Base-by-base conservation (phyloP, 2,797 vertebrate species). In the Melanotaenia trifasciata region DNA sequence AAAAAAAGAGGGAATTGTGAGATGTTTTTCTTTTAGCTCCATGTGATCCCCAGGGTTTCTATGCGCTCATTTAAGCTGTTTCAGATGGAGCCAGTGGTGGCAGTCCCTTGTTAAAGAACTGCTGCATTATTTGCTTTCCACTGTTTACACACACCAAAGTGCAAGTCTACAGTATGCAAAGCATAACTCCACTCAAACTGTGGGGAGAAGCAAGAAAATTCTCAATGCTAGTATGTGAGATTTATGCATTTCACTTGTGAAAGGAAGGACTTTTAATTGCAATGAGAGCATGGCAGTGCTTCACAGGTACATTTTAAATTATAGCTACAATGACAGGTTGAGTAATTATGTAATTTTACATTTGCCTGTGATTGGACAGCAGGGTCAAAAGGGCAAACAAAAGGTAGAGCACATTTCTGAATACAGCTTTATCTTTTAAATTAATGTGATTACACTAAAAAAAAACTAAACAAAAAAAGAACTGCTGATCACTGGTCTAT, bases 371-470 rank as follows among this genome's bases (percentile, higher is more conserved):
- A 75, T 75, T 64, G 70, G 58, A 76, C 72, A 62, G 24, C 50
- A 58, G 50, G 60, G 78, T 80, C 76, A 84, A 72, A 75, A 54
- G 65, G 20, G 35, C 20, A 40, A 51, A 75, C 24, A 72, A 60
- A 74, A 70, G 33, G 38, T 38, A 74, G 54, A 56, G 60, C 58
- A 51, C 43, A 57, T 16, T 30, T 63, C 33, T 64, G 32, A 76
- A 72, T 61, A 68, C 33, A 51, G 35, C n/a, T 65, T 70, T 78
- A 71, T 83, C 67, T 74, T 77, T 78, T 72, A 73, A 81, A 85
- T 87, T 64, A 78, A 85, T 78, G 40, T 70, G 59, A 61, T 84
- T 80, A 67, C 6, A 84, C 69, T 70, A 64, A 47, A 64, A 65
- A 65, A 58, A 33, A 54, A 47, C 10, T 76, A 20, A 35, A n/a